A percentile compares a stretch with the other conserved stretches of the same genome.
Evolutionary conservation across 2,113 vertebrate species (phyloP).

Genomic region (Cebus imitator): DNA sequence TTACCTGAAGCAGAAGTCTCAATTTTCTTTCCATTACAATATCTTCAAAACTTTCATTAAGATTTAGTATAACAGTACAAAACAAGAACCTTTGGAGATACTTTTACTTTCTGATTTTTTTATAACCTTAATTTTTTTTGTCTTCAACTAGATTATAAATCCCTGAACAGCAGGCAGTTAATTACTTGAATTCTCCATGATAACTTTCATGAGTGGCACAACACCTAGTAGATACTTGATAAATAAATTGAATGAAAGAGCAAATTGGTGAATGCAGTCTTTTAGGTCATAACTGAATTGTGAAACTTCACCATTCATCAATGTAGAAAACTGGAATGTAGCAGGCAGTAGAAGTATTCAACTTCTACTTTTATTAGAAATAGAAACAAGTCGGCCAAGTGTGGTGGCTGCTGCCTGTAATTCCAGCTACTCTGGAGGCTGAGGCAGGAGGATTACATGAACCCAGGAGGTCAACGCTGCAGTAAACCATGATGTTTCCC

Average conservation of each 20-base stretch:
- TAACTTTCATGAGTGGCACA: background rate
- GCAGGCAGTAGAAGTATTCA: background rate
- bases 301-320: background rate
- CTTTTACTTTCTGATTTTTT: background rate
- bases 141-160: background rate
- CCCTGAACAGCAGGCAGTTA: background rate
- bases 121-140: background rate
- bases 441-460: no score
- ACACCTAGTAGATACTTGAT: background rate
- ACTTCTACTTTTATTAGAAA: background rate
- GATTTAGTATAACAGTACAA: background rate
- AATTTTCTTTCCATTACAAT: background rate
- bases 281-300: background rate
- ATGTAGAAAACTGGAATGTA: background rate
- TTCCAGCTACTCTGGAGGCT: no score
- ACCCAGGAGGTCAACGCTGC: no score
- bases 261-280: background rate
- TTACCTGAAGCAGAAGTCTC: slow-evolving; percentile 6
- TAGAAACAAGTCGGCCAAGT: no score
- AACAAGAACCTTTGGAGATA: background rate
- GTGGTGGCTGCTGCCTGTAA: no score
- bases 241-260: background rate
- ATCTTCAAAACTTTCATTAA: background rate
- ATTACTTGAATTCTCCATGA: background rate
- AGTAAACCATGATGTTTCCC: no score